Conservation (phyloP, 2,888 invertebrate species). For the Drosophila phalerata region DNA sequence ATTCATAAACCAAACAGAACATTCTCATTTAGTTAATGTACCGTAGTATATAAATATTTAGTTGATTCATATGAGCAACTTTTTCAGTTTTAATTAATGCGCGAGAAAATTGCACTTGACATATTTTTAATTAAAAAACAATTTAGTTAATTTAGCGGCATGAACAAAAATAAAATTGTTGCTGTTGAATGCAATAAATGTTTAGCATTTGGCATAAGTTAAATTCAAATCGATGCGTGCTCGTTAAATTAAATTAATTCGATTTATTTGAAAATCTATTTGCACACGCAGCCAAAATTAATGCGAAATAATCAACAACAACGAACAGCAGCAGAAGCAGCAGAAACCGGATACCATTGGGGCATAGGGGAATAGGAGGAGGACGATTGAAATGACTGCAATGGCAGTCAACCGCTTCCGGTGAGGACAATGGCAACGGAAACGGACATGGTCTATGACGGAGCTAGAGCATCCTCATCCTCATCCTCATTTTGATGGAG, state of each 20-base stretch:
- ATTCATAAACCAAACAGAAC: conserved; percentile 5
- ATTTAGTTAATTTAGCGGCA: conserved; percentile 64
- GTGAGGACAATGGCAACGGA: conserved; percentile 52
- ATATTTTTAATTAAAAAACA: conserved; percentile 71
- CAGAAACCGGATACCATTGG: conserved; percentile 25
- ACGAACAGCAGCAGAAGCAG: conserved; percentile 6
- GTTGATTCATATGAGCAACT: conserved; percentile 3
- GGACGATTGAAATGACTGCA: conserved; percentile 11
- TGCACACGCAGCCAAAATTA: conserved; percentile 83
- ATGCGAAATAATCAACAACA: conserved; percentile 75
- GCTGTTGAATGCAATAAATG: conserved; percentile 31
- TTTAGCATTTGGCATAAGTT: conserved; percentile 61
- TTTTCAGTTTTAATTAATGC: conserved; percentile 62
- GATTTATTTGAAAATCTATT: conserved; percentile 81
- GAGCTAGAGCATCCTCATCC: conserved; percentile 42
- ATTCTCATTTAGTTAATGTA: conserved; percentile 30
- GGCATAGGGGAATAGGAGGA: background rate
- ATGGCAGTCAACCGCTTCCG: conserved; percentile 57
- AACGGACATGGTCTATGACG: conserved; percentile 65
- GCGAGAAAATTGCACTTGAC: conserved; percentile 43
- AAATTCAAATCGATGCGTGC: conserved; percentile 62
- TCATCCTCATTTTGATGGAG: conserved; percentile 6
- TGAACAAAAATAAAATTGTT: conserved; percentile 26
- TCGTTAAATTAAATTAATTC: conserved; percentile 79
- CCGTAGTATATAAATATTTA: conserved; percentile 12